Conservation (phyloP, 2,113 vertebrate species). For the Aleadryas rufinucha region DNA sequence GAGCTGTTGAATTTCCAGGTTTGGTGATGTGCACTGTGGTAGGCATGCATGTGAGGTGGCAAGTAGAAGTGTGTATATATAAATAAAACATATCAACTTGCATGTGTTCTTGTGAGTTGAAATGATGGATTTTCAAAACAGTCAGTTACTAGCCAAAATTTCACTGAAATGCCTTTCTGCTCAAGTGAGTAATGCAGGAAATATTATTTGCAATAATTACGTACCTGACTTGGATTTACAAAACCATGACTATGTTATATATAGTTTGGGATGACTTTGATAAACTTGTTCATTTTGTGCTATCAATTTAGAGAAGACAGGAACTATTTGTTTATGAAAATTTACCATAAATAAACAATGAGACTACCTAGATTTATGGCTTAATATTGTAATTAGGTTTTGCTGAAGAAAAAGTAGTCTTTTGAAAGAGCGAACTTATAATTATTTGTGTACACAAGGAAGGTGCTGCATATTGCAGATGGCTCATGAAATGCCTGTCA, state of each 20-base stretch:
- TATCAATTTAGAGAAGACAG: conserved; percentile 28
- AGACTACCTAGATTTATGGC: conserved; percentile 11
- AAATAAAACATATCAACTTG: background rate
- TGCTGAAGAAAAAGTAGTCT: background rate
- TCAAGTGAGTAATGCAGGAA: background rate
- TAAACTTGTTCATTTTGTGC: conserved; percentile 22
- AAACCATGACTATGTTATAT: background rate
- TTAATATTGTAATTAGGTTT: conserved; percentile 1
- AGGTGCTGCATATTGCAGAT: background rate
- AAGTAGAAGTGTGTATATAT: background rate
- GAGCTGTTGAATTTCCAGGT: background rate
- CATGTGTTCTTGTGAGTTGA: background rate
- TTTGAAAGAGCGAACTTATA: background rate
- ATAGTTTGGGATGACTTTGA: conserved; percentile 7
- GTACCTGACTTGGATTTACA: background rate
- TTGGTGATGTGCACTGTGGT: background rate
- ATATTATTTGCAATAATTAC: background rate
- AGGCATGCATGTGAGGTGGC: background rate
- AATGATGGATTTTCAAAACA: background rate
- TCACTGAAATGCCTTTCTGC: background rate
- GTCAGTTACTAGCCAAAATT: background rate
- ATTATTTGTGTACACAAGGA: conserved; percentile 15
- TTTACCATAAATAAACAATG: background rate
- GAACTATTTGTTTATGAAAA: conserved; percentile 21
- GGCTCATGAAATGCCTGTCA: background rate